These are phyloP conservation scores for Andrena minutula DNA, from an alignment of 2,888 invertebrate genomes.

Conservation along the genomic window DNA sequence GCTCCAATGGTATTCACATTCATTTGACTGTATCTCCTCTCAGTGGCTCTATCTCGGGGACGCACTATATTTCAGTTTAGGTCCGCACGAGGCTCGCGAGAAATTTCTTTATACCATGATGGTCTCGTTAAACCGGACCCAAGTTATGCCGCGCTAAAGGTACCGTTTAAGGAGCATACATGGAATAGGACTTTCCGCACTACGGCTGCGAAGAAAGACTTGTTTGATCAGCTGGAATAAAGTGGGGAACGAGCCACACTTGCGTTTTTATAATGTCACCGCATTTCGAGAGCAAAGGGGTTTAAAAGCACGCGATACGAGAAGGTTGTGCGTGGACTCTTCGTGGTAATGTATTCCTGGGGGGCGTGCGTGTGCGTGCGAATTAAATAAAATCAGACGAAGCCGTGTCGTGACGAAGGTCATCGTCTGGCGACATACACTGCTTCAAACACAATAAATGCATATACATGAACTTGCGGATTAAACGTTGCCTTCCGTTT, in stretches of 20 bases:
- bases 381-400: conserved; percentile 40
- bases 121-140: not conserved
- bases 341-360: conserved; percentile 12
- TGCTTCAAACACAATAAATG: conserved; percentile 26
- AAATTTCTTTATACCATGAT: not conserved
- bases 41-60: no score
- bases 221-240: conserved; percentile 16
- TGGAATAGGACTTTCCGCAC: not conserved
- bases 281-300: not conserved
- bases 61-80: not conserved
- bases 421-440: conserved; percentile 14
- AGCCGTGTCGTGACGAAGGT: conserved; percentile 53
- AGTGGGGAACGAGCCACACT: conserved; percentile 1
- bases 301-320: conserved; percentile 37
- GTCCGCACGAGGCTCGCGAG: not conserved
- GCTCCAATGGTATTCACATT: no score
- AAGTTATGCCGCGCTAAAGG: conserved; percentile 4
- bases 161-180: not conserved
- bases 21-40: no score
- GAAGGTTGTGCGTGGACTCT: conserved; percentile 13
- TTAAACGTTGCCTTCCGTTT: not conserved
- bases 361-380: conserved; percentile 8
- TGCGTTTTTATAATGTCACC: not conserved
- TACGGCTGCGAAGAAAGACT: not conserved
- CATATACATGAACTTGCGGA: conserved; percentile 17